Evolutionary conservation across 2,888 invertebrate genomes (phyloP).

Genomic region (Acanthosepion esculentum): DNA sequence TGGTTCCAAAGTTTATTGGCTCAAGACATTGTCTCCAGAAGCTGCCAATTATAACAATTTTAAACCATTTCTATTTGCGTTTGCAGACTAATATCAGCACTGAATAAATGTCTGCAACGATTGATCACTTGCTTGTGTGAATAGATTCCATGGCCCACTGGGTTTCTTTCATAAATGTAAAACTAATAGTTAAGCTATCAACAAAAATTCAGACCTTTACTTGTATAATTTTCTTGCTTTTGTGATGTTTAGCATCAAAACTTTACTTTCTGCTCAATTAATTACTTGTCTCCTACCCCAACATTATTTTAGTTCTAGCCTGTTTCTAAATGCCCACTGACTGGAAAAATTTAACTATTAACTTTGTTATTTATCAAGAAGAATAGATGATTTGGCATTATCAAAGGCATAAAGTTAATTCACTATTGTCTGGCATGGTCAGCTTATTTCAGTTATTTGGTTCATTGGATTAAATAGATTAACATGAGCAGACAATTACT

Average conservation of each 20-base stretch:
- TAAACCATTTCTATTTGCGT: background rate
- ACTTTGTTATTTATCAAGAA: background rate
- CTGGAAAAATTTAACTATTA: background rate
- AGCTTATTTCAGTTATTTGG: background rate
- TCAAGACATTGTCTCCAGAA: constrained; percentile 33
- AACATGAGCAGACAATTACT: background rate
- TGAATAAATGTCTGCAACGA: background rate
- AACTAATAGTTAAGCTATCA: constrained; percentile 33
- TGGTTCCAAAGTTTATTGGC: background rate
- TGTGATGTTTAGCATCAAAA: background rate
- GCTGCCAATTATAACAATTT: background rate
- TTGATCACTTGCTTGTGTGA: constrained; percentile 6
- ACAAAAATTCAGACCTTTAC: background rate
- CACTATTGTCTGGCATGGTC: background rate
- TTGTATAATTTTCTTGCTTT: background rate
- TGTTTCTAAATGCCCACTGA: background rate
- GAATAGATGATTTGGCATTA: constrained; percentile 16
- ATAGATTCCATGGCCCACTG: background rate
- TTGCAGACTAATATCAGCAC: constrained; percentile 21
- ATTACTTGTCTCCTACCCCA: background rate
- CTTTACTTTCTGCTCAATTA: constrained; percentile 33
- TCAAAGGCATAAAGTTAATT: background rate
- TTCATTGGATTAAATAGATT: background rate
- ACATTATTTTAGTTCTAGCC: background rate
- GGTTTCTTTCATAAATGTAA: background rate